Conservation (phyloP, 2,888 invertebrate genomes). For the Drosophila formosana region DNA sequence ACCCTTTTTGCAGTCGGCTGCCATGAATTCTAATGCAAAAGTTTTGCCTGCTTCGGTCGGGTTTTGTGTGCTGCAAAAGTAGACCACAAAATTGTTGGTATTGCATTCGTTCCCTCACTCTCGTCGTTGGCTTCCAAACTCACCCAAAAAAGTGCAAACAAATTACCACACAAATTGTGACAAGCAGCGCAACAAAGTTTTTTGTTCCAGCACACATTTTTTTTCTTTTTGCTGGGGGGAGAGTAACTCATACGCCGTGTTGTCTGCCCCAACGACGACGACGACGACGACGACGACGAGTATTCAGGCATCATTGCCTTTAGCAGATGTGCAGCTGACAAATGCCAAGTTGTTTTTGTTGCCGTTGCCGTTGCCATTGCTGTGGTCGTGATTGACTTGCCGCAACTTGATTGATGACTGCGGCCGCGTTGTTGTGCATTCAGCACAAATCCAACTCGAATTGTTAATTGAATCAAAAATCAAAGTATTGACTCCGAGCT, state of each 20-base stretch:
- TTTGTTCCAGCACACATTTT: not conserved
- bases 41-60: conserved; percentile 41
- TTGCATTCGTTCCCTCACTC: conserved; percentile 40
- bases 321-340: conserved; percentile 40
- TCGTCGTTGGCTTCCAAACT: not conserved
- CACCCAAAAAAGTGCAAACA: conserved; percentile 49
- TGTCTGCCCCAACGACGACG: conserved; percentile 29
- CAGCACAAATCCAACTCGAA: conserved; percentile 4
- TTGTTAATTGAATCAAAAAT: conserved; percentile 30
- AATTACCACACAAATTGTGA: conserved; percentile 66
- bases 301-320: conserved; percentile 25
- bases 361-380: conserved; percentile 6
- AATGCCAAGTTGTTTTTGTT: conserved; percentile 26
- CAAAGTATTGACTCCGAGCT: conserved; percentile 12
- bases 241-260: conserved; percentile 48
- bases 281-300: not conserved
- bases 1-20: conserved; percentile 28
- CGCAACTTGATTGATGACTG: conserved; percentile 42
- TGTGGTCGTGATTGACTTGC: conserved; percentile 33
- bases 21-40: conserved; percentile 50
- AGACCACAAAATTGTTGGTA: conserved; percentile 68
- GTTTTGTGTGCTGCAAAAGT: conserved; percentile 43
- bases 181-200: conserved; percentile 42
- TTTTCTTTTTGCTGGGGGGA: not conserved
- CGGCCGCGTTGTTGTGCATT: conserved; percentile 7